A percentile compares a stretch with the other conserved stretches of the same genome.
phyloP scores from a whole-genome alignment of 2,888 invertebrate species.

The Xanthorhoe designata region DNA sequence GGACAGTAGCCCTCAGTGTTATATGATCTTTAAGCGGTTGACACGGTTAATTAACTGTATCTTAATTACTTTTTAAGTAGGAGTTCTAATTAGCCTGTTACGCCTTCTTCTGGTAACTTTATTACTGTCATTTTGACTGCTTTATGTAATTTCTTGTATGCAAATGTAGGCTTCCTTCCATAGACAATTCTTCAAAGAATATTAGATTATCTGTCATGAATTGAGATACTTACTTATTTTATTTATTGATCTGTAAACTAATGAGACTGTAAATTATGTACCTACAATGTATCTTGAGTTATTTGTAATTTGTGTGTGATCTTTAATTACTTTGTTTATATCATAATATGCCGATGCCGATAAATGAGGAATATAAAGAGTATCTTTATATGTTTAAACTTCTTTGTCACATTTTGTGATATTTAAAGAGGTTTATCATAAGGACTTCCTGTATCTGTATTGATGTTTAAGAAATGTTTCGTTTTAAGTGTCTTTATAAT shows the following conservation, averaged over 20 bases:
- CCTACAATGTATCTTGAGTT: conserved; percentile 4
- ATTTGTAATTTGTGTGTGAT: conserved; percentile 13
- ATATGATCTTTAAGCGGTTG: conserved; percentile 18
- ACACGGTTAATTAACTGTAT: conserved; percentile 24
- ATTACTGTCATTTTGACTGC: conserved; percentile 11
- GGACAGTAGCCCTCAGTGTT: conserved; percentile 8
- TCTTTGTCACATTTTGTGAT: neutral
- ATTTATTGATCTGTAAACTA: neutral
- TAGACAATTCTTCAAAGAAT: neutral
- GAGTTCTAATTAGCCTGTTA: conserved; percentile 24
- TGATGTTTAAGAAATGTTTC: too few species aligned
- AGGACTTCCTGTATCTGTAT: too few species aligned
- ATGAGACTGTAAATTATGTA: neutral
- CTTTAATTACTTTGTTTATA: neutral
- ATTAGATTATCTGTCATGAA: neutral
- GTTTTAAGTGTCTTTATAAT: neutral
- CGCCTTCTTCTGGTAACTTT: conserved; percentile 23
- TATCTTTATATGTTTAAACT: neutral
- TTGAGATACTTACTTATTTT: neutral
- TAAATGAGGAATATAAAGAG: neutral
- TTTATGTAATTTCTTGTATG: neutral
- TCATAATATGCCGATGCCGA: neutral
- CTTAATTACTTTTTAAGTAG: conserved; percentile 27
- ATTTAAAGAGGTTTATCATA: too few species aligned
- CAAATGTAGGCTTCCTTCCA: neutral